Conservation (phyloP, 64 coral and sea anemone species). For the Dendronephthya gigantea region DNA sequence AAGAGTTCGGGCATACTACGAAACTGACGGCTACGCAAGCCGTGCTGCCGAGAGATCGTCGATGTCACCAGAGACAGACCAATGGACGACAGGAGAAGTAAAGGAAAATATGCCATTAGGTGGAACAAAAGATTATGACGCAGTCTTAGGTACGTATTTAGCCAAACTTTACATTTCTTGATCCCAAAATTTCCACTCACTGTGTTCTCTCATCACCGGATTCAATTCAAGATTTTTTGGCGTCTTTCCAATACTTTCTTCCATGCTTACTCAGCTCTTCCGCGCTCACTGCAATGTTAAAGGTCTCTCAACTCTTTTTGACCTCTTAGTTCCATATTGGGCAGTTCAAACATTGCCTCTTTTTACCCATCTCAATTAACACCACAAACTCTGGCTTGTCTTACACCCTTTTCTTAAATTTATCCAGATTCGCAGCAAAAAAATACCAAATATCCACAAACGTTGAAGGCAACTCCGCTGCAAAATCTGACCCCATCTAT, state of each 20-base stretch:
- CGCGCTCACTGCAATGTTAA: too few relatives aligned
- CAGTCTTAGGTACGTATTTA: neutral
- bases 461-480: neutral
- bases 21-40: neutral
- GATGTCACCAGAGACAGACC: neutral
- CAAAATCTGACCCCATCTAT: neutral
- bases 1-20: neutral
- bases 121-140: neutral
- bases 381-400: neutral
- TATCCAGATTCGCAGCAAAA: neutral
- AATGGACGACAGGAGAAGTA: neutral
- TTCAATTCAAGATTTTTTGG: too few relatives aligned
- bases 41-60: neutral
- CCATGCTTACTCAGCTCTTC: too few relatives aligned
- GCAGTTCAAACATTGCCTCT: too few relatives aligned
- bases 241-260: too few relatives aligned
- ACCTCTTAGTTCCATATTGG: too few relatives aligned
- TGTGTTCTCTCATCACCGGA: too few relatives aligned
- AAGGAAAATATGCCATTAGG: slow-evolving; percentile 8
- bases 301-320: too few relatives aligned
- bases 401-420: neutral
- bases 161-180: neutral
- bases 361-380: neutral
- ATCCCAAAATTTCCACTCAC: too few relatives aligned
- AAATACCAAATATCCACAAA: neutral